Base-by-base conservation (phyloP, 2,797 vertebrate genomes). In the Prionace glauca region DNA sequence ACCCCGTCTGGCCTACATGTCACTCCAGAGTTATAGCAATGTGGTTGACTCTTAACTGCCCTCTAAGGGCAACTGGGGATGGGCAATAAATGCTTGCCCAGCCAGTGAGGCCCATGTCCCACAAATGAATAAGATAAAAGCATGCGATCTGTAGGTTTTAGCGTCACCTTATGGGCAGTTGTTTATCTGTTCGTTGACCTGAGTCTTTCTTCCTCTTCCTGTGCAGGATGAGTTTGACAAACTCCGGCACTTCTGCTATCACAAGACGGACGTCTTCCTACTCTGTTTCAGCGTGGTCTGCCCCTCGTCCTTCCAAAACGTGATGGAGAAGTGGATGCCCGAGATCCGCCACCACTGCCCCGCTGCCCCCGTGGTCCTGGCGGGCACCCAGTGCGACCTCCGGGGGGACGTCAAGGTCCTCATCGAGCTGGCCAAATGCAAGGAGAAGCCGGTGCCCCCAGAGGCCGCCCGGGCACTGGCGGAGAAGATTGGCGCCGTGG, bases 251-350 rank as follows among this genome's bases (percentile, higher is more conserved):
- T 98, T 98, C 96, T 98, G 98, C 97, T 98, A 98, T 97, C 97
- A 97, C 0, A 98, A 98, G 88, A 98, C 98, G 0, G 98, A 98
- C 24, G 97, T 98, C 96, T 96, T 98, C 96, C 98, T 98, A 95
- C 98, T 98, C 79, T 98, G 98, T 97, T 98, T 98, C 97, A 98
- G 98, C 11, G 98, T 99, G 96, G 98, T 99, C 96, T 98, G 97
- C 96, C 98, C 98, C 0, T 98, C 98, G 41, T 99, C 98, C 95
- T 99, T 99, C 97, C 98, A 98, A 96, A 99, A 98, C 32, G 97
- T 99, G 96, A 97, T 97, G 96, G 98, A 98, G 96, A 98, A 98
- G 96, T 98, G 98, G 97, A 97, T 98, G 50, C 98, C 98, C 0
- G 98, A 98, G 97, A 98, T 98, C 96, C 97, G 98, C 3, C 97